Evolutionary conservation across 2,113 vertebrate genomes (phyloP).

Genomic region (Amphiprion ocellaris): DNA sequence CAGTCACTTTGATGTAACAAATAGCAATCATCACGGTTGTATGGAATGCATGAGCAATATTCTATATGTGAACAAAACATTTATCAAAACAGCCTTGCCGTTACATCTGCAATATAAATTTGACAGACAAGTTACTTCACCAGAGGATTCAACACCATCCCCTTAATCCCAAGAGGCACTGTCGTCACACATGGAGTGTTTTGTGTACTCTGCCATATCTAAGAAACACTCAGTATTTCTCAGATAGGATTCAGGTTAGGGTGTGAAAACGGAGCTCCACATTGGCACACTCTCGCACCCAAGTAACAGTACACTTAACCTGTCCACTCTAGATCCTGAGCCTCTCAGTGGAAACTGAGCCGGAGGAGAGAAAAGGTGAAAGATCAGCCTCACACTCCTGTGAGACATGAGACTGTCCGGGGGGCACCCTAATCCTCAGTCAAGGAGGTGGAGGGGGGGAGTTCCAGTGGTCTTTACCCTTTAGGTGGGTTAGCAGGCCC

Average conservation of each 20-base stretch:
- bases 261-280: slow-evolving; percentile 59
- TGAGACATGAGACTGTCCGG: slow-evolving; percentile 66
- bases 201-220: slow-evolving; percentile 68
- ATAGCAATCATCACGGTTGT: background rate
- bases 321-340: slow-evolving; percentile 39
- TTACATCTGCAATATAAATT: background rate
- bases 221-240: slow-evolving; percentile 76
- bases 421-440: slow-evolving; percentile 36
- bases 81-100: background rate
- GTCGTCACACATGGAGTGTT: slow-evolving; percentile 9
- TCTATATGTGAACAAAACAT: too few species aligned
- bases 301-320: slow-evolving; percentile 70
- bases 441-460: slow-evolving; percentile 24
- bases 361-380: slow-evolving; percentile 66
- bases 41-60: background rate
- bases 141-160: slow-evolving; percentile 29
- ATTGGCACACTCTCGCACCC: slow-evolving; percentile 73
- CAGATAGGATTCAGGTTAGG: slow-evolving; percentile 48
- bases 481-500: slow-evolving; percentile 9
- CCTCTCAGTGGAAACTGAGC: slow-evolving; percentile 41
- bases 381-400: slow-evolving; percentile 64
- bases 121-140: slow-evolving; percentile 4
- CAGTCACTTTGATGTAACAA: too few species aligned
- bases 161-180: slow-evolving; percentile 9
- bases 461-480: slow-evolving; percentile 47